phyloP scores from a whole-genome alignment of 2,113 vertebrate genomes.

The Mandrillus leucophaeus region DNA sequence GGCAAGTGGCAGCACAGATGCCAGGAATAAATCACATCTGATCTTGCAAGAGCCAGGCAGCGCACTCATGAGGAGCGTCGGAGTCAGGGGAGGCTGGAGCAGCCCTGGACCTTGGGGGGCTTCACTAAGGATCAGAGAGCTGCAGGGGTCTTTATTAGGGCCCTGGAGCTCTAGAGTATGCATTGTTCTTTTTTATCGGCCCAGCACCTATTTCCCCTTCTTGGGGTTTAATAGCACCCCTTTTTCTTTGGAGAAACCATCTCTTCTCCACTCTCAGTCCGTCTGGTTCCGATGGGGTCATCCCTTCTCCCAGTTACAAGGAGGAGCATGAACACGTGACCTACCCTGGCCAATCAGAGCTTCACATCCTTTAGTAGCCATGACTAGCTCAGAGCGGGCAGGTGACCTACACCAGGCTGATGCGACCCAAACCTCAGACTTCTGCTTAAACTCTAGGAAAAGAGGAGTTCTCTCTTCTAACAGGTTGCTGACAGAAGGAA shows the following conservation, averaged over 20 bases:
- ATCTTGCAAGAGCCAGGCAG: background rate
- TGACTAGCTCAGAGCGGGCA: background rate
- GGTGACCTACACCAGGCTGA: background rate
- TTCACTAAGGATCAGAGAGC: background rate
- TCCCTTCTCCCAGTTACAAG: background rate
- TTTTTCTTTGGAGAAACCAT: background rate
- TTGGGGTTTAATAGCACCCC: background rate
- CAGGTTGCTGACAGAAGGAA: background rate
- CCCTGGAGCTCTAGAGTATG: background rate
- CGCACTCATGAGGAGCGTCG: accelerated
- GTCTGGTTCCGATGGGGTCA: accelerated
- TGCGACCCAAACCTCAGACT: background rate
- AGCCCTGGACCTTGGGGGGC: background rate
- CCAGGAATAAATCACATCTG: slow-evolving; percentile 54
- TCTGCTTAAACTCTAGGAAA: background rate
- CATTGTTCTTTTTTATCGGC: background rate
- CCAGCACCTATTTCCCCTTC: background rate
- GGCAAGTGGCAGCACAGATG: background rate
- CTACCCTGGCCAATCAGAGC: too few species aligned
- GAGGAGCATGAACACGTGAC: background rate
- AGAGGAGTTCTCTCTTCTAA: background rate
- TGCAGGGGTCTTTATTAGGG: background rate
- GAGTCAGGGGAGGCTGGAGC: background rate
- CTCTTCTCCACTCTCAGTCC: background rate
- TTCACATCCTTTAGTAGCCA: accelerated